Evolutionary conservation across 2,888 invertebrate genomes (phyloP).

Genomic region (Euplexia lucipara): DNA sequence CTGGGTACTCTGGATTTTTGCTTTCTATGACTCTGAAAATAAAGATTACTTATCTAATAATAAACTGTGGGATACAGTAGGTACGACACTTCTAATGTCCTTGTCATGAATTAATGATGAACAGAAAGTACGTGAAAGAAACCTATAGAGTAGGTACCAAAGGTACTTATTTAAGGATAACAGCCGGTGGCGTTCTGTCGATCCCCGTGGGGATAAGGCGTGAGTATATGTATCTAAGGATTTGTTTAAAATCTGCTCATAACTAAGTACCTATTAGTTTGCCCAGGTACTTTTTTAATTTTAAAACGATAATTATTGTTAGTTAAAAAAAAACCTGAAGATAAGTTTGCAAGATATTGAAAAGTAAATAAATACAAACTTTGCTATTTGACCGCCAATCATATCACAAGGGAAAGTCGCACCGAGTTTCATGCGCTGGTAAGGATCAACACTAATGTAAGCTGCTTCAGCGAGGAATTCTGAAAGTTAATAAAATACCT

Average conservation of each 20-base stretch:
- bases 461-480: constrained; percentile 92
- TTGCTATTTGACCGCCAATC: constrained; percentile 93
- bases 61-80: too few relatives aligned
- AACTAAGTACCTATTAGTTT: too few relatives aligned
- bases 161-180: too few relatives aligned
- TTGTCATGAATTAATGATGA: background rate
- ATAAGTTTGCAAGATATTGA: background rate
- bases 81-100: background rate
- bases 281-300: too few relatives aligned
- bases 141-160: too few relatives aligned
- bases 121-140: too few relatives aligned
- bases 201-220: too few relatives aligned
- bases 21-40: constrained; percentile 92
- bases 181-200: too few relatives aligned
- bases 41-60: constrained; percentile 11
- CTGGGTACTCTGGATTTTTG: constrained; percentile 91
- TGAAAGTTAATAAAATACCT: constrained; percentile 72
- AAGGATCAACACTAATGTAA: constrained; percentile 94
- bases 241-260: too few relatives aligned
- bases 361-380: constrained; percentile 79
- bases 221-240: too few relatives aligned
- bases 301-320: background rate
- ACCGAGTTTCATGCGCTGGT: constrained; percentile 86
- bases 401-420: constrained; percentile 88
- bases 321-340: background rate